These are phyloP conservation scores for Phyto melanocephala DNA, from an alignment of 2,888 invertebrate genomes.

Conservation along the genomic window DNA sequence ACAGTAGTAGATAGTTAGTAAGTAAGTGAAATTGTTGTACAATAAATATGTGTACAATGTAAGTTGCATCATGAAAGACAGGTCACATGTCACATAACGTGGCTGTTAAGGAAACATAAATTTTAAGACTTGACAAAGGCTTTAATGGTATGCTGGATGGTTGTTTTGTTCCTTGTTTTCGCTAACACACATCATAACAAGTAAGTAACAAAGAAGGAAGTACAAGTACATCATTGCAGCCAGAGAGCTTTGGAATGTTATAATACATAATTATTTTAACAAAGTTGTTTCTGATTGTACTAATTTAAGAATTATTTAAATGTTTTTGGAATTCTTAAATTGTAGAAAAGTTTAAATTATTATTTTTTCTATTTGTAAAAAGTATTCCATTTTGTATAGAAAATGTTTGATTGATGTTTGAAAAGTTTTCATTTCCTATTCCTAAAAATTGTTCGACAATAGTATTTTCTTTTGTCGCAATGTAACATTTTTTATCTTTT, in stretches of 20 bases:
- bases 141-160: neutral
- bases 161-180: neutral
- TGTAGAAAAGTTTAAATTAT: too few species aligned
- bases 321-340: too few species aligned
- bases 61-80: conserved; percentile 32
- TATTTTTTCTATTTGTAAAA: too few species aligned
- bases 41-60: neutral
- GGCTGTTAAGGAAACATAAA: conserved; percentile 50
- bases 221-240: neutral
- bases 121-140: conserved; percentile 42
- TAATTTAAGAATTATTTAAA: too few species aligned
- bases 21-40: conserved; percentile 31
- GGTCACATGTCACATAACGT: conserved; percentile 51
- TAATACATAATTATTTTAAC: neutral
- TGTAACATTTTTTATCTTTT: too few species aligned
- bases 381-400: too few species aligned
- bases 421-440: too few species aligned
- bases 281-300: neutral
- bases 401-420: too few species aligned
- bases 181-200: neutral
- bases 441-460: too few species aligned
- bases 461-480: too few species aligned
- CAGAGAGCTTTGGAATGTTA: neutral
- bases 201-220: conserved; percentile 19
- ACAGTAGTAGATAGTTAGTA: neutral